Base-by-base conservation (phyloP, 2,113 vertebrate genomes). In the Aramus guarauna region DNA sequence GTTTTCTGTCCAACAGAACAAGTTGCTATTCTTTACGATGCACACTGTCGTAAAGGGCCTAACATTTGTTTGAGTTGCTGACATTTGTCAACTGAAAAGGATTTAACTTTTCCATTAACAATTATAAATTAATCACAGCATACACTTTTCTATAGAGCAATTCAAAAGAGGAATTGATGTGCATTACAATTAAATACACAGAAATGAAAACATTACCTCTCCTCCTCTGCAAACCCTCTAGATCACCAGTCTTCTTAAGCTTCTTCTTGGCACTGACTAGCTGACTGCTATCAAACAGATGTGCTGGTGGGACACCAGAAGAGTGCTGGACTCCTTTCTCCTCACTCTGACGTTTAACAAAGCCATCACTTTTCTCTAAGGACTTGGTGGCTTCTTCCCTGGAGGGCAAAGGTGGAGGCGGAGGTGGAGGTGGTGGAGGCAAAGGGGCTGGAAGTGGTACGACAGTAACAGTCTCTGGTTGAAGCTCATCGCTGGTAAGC, bases 211-310 rank as follows among this genome's bases (percentile, higher is more conserved):
- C 9, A 22, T 90, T 97, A 99, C 99, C 99, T 98, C 98, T 98
- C 78, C 99, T 99, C 97, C 98, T 99, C 87, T 99, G 99, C n/a
- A 99, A 97, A 16, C 98, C 98, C 92, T 99, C 99, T 92, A 99
- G 90, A 27, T 98, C 98, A 10, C 98, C 96, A 0, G 99, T 99
- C 97, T 99, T 99, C 97, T 98, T 99, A 91, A 99, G 98, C 97
- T 99, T 99, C 97, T 99, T 99, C 97, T 99, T 98, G 50, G 99
- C 99, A 66, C 98, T 99, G 93, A 99, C 97, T 94, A 99, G 98
- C 97, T 99, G 99, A 92, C 98, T 99, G 98, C 99, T 99, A 91
- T 99, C 99, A 8, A 99, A 99, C 77, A 99, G 99, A 27, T 99
- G 98, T 11, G 98, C 98, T 19, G 98, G 98, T 16, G 98, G 59